These are phyloP conservation scores for Oreonectes daqikongensis DNA, from an alignment of 2,797 vertebrate species.

Conservation along the genomic window DNA sequence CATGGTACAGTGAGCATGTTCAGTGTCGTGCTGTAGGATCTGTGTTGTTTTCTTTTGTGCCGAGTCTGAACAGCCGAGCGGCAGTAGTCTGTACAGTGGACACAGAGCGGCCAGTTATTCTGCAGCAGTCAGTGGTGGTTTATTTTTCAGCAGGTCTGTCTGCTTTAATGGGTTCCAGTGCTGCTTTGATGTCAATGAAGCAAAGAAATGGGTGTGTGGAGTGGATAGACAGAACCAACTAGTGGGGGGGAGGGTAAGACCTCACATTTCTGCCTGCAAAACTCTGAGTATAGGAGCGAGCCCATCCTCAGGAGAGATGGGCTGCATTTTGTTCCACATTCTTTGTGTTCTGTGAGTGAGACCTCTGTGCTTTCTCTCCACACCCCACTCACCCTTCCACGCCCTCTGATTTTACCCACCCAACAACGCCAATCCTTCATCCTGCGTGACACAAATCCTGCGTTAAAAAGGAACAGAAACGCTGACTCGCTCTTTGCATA, in stretches of 20 bases:
- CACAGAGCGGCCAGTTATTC: conserved; percentile 48
- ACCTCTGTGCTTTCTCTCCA: conserved; percentile 42
- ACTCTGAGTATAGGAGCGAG: conserved; percentile 38
- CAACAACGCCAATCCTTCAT: conserved; percentile 50
- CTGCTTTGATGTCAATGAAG: conserved; percentile 60
- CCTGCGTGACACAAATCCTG: conserved; percentile 49
- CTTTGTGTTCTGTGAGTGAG: conserved; percentile 43
- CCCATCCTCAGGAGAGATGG: conserved; percentile 48
- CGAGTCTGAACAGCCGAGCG: conserved; percentile 30
- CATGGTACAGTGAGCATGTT: conserved; percentile 49
- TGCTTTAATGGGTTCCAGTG: conserved; percentile 63
- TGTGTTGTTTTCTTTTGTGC: conserved; percentile 55
- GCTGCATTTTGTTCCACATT: conserved; percentile 57
- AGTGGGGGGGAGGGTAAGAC: neutral
- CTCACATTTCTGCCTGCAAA: conserved; percentile 31
- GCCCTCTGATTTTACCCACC: conserved; percentile 41
- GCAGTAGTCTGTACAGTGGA: neutral
- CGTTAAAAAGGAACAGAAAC: conserved; percentile 37
- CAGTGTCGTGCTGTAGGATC: conserved; percentile 49
- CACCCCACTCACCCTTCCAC: conserved; percentile 35
- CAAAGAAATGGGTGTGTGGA: neutral
- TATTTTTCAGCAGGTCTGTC: conserved; percentile 64
- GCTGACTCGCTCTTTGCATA: neutral
- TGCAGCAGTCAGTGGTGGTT: conserved; percentile 52
- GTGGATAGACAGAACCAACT: neutral